Base-by-base conservation (phyloP, 2,797 vertebrate species). In the Tinamus major region DNA sequence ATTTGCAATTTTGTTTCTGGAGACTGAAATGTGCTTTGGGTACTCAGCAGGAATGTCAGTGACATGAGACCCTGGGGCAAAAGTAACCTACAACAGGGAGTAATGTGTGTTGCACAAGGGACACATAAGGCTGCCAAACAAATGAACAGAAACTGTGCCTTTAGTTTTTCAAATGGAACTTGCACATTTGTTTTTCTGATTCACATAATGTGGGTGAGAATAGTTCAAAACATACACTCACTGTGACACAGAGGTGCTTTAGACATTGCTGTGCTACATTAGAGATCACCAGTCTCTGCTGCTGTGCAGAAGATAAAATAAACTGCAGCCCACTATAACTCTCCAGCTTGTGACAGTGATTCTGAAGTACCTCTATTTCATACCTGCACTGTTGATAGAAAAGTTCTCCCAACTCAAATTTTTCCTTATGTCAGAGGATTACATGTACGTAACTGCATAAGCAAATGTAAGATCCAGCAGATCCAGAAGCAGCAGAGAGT, bases 361-460 rank as follows among this genome's bases (percentile, higher is more conserved):
- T 63, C 51, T 69, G 69, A n/a, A 81, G 37, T 19, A 20, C 29
- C 68, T 3, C 0, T 9, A 5, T 71, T 55, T 75, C 37, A 46
- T 37, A 33, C 29, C 71, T 1, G 1, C 18, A 14, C 4, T n/a
- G 11, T 10, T 85, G 7, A 23, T 1, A 55, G n/a, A 11, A 74
- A 70, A 88, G 35, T 14, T 55, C 27, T 63, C 46, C 14, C 13
- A 16, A 59, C 91, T 69, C 20, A 24, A 35, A n/a, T 44, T 72
- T 67, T 33, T 59, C 0, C 49, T 87, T 56, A 7, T 63, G 23
- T 71, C 62, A 9, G 0, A 33, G 80, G 18, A 19, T 58, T 49
- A 31, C 0, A 0, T 23, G 7, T 63, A 29, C 72, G 29, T 62
- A 77, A 16, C 44, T 69, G 24, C 19, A 12, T 0, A 0, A 48